Evolutionary conservation across 2,797 vertebrate species (phyloP).

Genomic region (Phalanger gymnotis): DNA sequence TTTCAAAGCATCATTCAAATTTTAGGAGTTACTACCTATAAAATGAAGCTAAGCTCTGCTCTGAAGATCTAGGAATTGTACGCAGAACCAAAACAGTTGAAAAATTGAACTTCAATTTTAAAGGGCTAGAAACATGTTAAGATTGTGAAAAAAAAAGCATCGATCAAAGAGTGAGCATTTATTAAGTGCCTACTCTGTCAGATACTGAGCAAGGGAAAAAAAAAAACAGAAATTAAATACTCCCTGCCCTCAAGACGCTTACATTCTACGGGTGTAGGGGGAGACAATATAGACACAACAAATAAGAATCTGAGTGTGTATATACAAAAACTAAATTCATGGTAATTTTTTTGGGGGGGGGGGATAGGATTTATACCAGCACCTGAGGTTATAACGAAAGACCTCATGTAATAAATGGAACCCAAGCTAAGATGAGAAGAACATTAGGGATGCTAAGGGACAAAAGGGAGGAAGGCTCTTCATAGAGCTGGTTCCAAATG

Average conservation of each 20-base stretch:
- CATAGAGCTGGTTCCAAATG: too few species aligned
- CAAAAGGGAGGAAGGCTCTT: neutral
- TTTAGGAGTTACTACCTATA: neutral
- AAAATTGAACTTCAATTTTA: constrained; percentile 26
- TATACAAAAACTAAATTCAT: neutral
- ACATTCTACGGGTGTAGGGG: neutral
- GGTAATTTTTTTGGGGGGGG: neutral
- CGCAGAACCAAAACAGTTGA: constrained; percentile 27
- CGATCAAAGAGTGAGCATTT: constrained; percentile 29
- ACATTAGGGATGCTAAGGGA: neutral
- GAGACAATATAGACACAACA: neutral
- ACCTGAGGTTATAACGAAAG: neutral
- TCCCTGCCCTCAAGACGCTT: neutral
- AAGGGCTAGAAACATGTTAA: constrained; percentile 54
- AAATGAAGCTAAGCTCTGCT: neutral
- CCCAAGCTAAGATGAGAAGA: neutral
- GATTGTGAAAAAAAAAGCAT: constrained; percentile 24
- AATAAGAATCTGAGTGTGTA: neutral
- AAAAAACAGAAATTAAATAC: constrained; percentile 15
- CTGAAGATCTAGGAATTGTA: constrained; percentile 18
- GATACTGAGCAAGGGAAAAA: constrained; percentile 4
- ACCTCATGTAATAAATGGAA: neutral
- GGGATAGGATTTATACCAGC: neutral
- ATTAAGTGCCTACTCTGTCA: constrained; percentile 13
- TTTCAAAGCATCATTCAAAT: neutral